These are phyloP conservation scores for Hepsetus odoe DNA, from an alignment of 2,113 vertebrate genomes.

Conservation along the genomic window DNA sequence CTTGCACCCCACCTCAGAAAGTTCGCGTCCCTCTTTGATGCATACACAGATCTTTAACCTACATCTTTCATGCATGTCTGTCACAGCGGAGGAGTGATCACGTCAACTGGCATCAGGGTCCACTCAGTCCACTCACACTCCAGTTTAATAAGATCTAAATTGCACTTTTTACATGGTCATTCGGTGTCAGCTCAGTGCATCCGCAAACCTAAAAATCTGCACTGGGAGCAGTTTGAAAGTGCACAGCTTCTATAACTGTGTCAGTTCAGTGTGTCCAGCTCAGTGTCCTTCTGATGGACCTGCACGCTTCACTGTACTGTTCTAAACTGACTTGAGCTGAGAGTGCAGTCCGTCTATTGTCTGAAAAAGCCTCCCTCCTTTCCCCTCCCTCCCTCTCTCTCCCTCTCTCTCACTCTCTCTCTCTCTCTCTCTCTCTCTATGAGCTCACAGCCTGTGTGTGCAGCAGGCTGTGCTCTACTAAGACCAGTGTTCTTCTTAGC, in stretches of 20 bases:
- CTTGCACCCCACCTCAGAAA: slow-evolving; percentile 81
- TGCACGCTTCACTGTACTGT: slow-evolving; percentile 54
- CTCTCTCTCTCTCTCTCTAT: slow-evolving; percentile 64
- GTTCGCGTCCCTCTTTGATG: slow-evolving; percentile 86
- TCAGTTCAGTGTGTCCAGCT: neutral
- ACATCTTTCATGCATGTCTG: slow-evolving; percentile 87
- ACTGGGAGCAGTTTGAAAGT: no score
- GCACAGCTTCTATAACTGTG: neutral
- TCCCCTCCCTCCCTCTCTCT: slow-evolving; percentile 60
- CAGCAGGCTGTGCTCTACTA: slow-evolving; percentile 68
- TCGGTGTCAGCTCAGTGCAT: neutral
- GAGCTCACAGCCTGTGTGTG: slow-evolving; percentile 75
- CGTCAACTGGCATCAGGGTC: slow-evolving; percentile 81
- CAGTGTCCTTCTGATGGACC: slow-evolving; percentile 22
- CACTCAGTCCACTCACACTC: neutral
- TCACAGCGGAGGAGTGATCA: slow-evolving; percentile 82
- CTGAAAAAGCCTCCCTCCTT: slow-evolving; percentile 62
- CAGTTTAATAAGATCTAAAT: neutral
- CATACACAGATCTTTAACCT: slow-evolving; percentile 91
- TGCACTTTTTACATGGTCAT: neutral
- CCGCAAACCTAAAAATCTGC: neutral
- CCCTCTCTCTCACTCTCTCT: slow-evolving; percentile 45
- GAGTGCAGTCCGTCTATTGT: slow-evolving; percentile 77
- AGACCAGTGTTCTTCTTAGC: slow-evolving; percentile 81
- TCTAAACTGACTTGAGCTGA: slow-evolving; percentile 66